These are phyloP conservation scores for Bubalus kerabau DNA, from an alignment of 2,113 vertebrate genomes.

Conservation along the genomic window DNA sequence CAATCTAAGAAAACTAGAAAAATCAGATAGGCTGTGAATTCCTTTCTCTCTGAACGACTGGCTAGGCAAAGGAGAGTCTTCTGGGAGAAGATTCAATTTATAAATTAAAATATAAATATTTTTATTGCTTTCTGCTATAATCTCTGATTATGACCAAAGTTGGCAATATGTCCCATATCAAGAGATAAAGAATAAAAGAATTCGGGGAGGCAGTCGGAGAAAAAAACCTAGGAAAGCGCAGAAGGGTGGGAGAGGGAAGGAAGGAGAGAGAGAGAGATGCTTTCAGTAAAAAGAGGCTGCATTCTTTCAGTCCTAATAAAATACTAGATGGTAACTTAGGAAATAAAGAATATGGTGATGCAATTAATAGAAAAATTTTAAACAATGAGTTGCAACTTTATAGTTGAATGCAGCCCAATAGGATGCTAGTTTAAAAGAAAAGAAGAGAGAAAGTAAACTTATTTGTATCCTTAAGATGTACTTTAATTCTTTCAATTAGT, in stretches of 20 bases:
- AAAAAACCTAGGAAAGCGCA: accelerated
- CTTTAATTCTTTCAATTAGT: slow-evolving; percentile 72
- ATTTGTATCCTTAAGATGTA: slow-evolving; percentile 60
- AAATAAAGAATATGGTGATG: not conserved
- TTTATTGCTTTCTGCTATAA: not conserved
- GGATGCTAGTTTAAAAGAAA: slow-evolving; percentile 49
- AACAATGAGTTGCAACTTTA: not conserved
- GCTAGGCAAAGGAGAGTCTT: not conserved
- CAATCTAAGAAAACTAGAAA: not conserved
- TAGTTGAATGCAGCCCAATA: not conserved
- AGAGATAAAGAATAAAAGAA: no score
- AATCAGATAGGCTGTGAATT: not conserved
- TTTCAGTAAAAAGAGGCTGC: not conserved
- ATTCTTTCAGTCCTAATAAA: not conserved
- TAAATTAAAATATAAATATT: not conserved
- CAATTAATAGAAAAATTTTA: slow-evolving; percentile 23
- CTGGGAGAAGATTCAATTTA: not conserved
- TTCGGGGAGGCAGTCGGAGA: accelerated
- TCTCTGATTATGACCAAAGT: not conserved
- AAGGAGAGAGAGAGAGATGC: not conserved
- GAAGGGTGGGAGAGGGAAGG: not conserved
- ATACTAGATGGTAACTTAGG: not conserved
- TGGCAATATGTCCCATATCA: accelerated
- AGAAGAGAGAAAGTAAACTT: slow-evolving; percentile 25
- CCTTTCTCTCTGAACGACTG: not conserved